Evolutionary conservation across 2,797 vertebrate species (phyloP).

Genomic region (Micromesistius poutassou): DNA sequence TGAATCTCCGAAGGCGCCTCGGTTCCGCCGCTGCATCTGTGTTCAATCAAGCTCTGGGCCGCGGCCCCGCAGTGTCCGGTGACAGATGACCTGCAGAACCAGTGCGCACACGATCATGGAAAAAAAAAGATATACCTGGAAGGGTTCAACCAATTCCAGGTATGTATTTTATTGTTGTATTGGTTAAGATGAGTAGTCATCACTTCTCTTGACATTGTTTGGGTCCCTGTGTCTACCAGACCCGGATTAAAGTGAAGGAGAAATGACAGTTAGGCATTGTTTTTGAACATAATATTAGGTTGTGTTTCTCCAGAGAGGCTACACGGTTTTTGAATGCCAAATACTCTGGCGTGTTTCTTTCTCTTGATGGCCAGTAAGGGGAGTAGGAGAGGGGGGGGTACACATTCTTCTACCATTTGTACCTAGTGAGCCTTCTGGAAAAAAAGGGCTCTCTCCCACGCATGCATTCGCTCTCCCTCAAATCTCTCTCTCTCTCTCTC

Average conservation of each 20-base stretch:
- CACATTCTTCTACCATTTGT: conserved; percentile 64
- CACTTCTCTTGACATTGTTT: not conserved
- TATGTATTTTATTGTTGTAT: no score
- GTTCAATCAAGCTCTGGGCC: conserved; percentile 53
- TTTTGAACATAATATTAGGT: conserved; percentile 4
- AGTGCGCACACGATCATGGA: conserved; percentile 42
- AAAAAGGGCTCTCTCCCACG: conserved; percentile 41
- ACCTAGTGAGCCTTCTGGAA: conserved; percentile 76
- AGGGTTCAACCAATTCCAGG: not conserved
- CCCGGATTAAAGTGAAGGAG: not conserved
- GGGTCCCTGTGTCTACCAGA: not conserved
- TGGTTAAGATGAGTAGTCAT: not conserved
- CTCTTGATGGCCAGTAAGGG: not conserved
- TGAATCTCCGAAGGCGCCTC: conserved; percentile 40
- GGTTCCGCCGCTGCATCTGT: conserved; percentile 57
- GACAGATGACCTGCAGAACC: conserved; percentile 68
- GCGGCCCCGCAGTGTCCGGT: conserved; percentile 51
- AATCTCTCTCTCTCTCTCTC: no score
- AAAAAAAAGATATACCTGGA: conserved; percentile 31
- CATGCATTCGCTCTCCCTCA: conserved; percentile 39
- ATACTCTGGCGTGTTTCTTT: not conserved
- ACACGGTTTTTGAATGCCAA: conserved; percentile 12
- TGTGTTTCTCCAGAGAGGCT: conserved; percentile 14
- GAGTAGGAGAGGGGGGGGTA: conserved; percentile 16
- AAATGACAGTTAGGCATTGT: not conserved